A percentile compares a stretch with the other conserved stretches of the same genome.
These are phyloP conservation scores for Enteromius mattozi DNA, from an alignment of 2,797 vertebrate species.

Conservation along the genomic window DNA sequence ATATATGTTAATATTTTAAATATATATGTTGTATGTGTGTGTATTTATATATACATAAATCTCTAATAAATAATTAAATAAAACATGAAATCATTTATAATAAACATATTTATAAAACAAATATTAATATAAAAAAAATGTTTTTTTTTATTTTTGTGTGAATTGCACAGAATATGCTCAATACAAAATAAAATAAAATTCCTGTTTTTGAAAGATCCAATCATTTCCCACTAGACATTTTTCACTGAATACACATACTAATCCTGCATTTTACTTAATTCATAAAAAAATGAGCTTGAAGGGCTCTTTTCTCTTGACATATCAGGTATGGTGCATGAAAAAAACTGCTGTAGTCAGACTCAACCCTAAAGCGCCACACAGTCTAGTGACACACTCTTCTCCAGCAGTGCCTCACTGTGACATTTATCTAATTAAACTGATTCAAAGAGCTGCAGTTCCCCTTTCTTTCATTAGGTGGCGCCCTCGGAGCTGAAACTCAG, in stretches of 20 bases:
- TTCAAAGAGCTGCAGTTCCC: slow-evolving; percentile 47
- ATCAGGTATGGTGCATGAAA: neutral
- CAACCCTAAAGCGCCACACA: no score
- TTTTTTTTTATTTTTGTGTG: neutral
- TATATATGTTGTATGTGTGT: no score
- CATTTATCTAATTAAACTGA: slow-evolving; percentile 33
- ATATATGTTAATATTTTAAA: no score
- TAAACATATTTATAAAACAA: no score
- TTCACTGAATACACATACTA: neutral
- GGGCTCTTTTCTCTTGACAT: neutral
- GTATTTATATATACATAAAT: no score
- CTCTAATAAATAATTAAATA: no score
- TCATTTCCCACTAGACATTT: neutral
- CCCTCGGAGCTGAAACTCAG: slow-evolving; percentile 55
- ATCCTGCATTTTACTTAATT: neutral
- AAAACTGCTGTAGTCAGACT: neutral
- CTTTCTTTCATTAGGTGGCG: slow-evolving; percentile 62
- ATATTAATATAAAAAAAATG: no score
- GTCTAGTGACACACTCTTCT: neutral
- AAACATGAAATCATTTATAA: no score
- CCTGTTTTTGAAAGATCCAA: neutral
- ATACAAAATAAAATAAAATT: neutral
- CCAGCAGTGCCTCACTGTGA: neutral
- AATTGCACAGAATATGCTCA: neutral
- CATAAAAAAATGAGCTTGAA: neutral